These are phyloP conservation scores for Leucophora obtusa DNA, from an alignment of 2,888 invertebrate genomes.

Conservation along the genomic window DNA sequence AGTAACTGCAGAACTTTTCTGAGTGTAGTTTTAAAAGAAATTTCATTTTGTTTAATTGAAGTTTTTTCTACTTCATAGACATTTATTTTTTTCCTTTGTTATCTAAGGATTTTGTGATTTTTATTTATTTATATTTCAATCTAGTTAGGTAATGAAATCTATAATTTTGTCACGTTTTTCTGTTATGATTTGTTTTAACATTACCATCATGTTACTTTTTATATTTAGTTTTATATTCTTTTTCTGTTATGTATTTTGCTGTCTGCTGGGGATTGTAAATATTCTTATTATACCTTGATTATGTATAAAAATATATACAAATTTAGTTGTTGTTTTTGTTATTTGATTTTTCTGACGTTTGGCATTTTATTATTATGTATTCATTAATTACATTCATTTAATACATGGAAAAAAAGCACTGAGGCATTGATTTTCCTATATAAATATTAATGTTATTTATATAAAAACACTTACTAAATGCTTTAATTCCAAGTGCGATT, in stretches of 20 bases:
- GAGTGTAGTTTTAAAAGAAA: too few species aligned
- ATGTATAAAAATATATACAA: constrained; percentile 7
- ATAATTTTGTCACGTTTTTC: constrained; percentile 44
- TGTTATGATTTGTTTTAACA: constrained; percentile 47
- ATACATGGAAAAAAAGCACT: too few species aligned
- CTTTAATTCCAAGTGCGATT: too few species aligned
- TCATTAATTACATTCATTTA: too few species aligned
- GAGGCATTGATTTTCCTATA: too few species aligned
- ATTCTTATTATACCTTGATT: constrained; percentile 49
- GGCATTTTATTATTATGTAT: too few species aligned
- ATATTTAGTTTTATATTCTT: not conserved
- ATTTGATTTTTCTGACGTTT: too few species aligned
- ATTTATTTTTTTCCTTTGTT: not conserved
- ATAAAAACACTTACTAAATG: too few species aligned
- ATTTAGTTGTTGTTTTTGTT: not conserved
- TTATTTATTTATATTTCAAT: not conserved
- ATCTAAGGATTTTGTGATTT: not conserved
- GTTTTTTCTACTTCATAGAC: not conserved
- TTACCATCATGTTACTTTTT: not conserved
- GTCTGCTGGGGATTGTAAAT: constrained; percentile 36
- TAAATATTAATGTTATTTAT: too few species aligned
- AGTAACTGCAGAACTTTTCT: too few species aligned
- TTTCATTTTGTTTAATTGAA: constrained; percentile 12
- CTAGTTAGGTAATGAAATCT: not conserved
- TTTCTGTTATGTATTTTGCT: not conserved